Percentiles rank a stretch among this genome's conserved stretches.
Evolutionary conservation across 2,113 vertebrate species (phyloP).

Genomic region (Talpa occidentalis): DNA sequence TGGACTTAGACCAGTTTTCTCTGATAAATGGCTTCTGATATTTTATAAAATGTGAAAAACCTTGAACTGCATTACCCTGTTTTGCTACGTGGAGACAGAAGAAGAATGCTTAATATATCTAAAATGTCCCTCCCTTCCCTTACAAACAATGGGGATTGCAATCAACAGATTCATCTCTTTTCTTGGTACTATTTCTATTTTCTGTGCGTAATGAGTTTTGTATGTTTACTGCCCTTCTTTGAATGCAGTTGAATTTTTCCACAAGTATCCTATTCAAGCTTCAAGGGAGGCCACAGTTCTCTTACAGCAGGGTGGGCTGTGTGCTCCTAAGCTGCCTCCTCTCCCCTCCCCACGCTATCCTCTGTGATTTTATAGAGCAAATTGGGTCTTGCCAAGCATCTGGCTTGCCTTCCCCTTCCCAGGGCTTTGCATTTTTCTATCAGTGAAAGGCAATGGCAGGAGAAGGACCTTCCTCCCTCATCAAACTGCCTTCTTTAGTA

Average conservation of each 20-base stretch:
- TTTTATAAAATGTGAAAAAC: constrained; percentile 36
- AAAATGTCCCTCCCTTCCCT: constrained; percentile 39
- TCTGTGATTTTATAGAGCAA: neutral
- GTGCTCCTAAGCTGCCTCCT: rapidly evolving
- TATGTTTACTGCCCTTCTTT: constrained; percentile 36
- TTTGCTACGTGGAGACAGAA: neutral
- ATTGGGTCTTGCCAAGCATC: constrained; percentile 16
- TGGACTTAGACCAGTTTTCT: neutral
- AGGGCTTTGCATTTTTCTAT: constrained; percentile 17
- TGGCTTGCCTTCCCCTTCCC: neutral
- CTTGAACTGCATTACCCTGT: neutral
- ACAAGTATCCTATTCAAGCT: neutral
- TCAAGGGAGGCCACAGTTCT: neutral
- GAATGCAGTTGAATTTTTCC: constrained; percentile 18
- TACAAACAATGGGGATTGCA: constrained; percentile 39
- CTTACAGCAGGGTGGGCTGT: neutral
- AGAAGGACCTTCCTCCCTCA: constrained; percentile 56
- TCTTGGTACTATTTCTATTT: constrained; percentile 47
- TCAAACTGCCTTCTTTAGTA: constrained; percentile 56
- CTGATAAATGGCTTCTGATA: neutral
- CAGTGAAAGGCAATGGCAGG: constrained; percentile 3
- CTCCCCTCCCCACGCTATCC: neutral
- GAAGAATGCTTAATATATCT: constrained; percentile 19
- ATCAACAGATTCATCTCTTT: constrained; percentile 50
- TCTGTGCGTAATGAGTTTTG: constrained; percentile 49